Base-by-base conservation (phyloP, 2,888 invertebrate species). In the Oligia latruncula region DNA sequence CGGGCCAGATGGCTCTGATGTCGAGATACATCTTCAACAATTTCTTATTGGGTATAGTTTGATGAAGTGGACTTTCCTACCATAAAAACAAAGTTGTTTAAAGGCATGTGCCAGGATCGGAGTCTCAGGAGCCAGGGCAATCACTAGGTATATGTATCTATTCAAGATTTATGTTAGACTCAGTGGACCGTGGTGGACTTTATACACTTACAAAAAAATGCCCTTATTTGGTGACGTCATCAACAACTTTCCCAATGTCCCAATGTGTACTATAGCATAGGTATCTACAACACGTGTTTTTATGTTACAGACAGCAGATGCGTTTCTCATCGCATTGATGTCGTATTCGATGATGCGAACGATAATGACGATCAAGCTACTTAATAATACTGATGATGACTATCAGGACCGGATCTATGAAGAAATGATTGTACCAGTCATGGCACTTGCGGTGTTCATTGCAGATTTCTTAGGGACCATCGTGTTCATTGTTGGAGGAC, bases 291-390 rank as follows among this genome's bases (percentile, higher is more conserved):
- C 15, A 23, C 2, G 15, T 23, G 5, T 40, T 71, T 23, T 35
- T 52, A 43, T 70, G 58, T 81, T 81, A 8, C 67, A 80, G 80
- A 40, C 23, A 8, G 43, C 62, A 55, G 82, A 80, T 46, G 67
- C 15, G 5, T 6, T 62, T 0, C 8, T 78, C 23, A 46, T 77
- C 6, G 6, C 35, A 0, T 6, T 23, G 9, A 0, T 66, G 46
- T 23, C 49, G 35, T 43, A 8, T 52, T 52, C 64, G 23, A 15
- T 70, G 6, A 23, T 52, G 35, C 23, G 0, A 35, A 15, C 13
- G 8, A 23, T 70, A 35, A 23, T 35, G 35, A 4, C 1, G 70
- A 15, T 29, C 52, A 52, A 15, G 8, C 0, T 35, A 35, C 4
- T 4, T 23, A 15, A 35, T 0, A 23, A 35, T 0, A 23, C 23